These are phyloP conservation scores for Philotrypesis tridentata DNA, from an alignment of 1,140 invertebrate species.

Conservation along the genomic window DNA sequence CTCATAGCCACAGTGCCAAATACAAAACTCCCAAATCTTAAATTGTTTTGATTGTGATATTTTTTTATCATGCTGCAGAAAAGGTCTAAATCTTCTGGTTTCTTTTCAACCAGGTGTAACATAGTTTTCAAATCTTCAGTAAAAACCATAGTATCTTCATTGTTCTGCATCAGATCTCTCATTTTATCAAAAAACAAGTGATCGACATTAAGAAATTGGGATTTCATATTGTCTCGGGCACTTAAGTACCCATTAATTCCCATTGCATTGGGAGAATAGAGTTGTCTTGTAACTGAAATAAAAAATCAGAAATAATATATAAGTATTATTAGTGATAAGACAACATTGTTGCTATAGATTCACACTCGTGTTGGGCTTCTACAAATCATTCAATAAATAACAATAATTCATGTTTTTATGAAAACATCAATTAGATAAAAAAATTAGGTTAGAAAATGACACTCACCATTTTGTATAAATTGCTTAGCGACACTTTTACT, in stretches of 20 bases:
- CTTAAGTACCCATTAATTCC: conserved; percentile 77
- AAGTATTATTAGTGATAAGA: neutral
- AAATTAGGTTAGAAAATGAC: conserved; percentile 45
- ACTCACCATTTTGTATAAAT: conserved; percentile 44
- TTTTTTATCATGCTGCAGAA: conserved; percentile 80
- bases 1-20: conserved; percentile 91
- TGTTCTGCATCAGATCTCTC: conserved; percentile 74
- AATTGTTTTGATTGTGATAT: conserved; percentile 82
- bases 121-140: conserved; percentile 91
- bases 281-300: conserved; percentile 57
- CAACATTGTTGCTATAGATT: no score
- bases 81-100: conserved; percentile 78
- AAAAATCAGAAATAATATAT: conserved; percentile 6
- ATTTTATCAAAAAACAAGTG: conserved; percentile 82
- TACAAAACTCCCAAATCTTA: conserved; percentile 84
- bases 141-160: conserved; percentile 81
- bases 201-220: conserved; percentile 76
- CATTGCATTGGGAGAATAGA: conserved; percentile 75
- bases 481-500: conserved; percentile 27
- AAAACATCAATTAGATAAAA: no score
- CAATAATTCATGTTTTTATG: no score
- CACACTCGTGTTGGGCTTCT: no score
- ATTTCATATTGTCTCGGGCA: conserved; percentile 72
- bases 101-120: conserved; percentile 79
- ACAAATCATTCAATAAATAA: no score